Base-by-base conservation (phyloP, 2,113 vertebrate species). In the Cynopterus brachyotis region DNA sequence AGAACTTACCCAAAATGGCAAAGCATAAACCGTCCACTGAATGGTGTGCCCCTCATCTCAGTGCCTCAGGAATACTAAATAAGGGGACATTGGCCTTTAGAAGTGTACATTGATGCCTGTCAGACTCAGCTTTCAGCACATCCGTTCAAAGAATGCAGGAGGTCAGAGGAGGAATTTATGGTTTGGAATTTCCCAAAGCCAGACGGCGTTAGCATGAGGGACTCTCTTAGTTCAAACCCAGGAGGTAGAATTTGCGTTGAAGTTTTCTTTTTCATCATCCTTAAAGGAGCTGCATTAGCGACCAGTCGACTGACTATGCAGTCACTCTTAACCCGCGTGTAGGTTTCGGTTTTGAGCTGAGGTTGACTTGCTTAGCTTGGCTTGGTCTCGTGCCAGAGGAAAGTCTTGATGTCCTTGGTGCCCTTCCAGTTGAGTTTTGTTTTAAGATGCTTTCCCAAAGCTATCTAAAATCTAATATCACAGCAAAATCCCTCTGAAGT, bases 311-410 rank as follows among this genome's bases (percentile, higher is more conserved):
- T 42, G 59, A 45, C 62, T 66, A 40, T 45, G 66, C 89, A 47
- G 83, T 69, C 78, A 86, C 70, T 92, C 96, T 97, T 88, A 35
- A 50, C 59, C 92, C 72, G 73, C 57, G 89, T 73, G 37, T 62
- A 89, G 47, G 13, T 79, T 85, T 66, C 80, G 10, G 42, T n/a
- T 73, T 35, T 16, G 28, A 32, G 37, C 24, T 67, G 37, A 19
- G 24, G 20, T 59, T 37, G 72, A 16, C 57, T 10, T 17, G 42
- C 72, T 64, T 62, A n/a, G 22, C 80, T 90, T 42, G 80, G n/a
- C 82, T 37, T 96, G 60, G 15, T 70, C 66, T 70, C 4, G 22
- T 53, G 82, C 88, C 91, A 60, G n/a, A 64, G 47, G 40, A 40
- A 69, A 70, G 62, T 55, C 16, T 89, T 50, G 55, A 19, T 62